Evolutionary conservation across 2,113 vertebrate genomes (phyloP).

Genomic region (Syngnathoides biaculeatus): DNA sequence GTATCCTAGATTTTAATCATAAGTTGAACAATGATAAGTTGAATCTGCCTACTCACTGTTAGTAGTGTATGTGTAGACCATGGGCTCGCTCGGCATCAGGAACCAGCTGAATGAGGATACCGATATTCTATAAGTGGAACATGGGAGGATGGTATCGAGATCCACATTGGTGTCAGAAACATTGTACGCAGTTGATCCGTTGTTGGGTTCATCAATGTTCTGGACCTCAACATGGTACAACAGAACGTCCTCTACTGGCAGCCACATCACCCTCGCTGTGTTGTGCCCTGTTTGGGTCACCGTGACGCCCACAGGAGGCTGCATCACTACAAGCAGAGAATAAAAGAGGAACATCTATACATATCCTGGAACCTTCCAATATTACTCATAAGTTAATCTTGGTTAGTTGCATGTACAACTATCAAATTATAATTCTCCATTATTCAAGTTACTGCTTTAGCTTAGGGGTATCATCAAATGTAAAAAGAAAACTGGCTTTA

Average conservation of each 20-base stretch:
- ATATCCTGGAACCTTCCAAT: too few species aligned
- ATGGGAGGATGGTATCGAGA: conserved; percentile 57
- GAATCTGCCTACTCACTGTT: conserved; percentile 69
- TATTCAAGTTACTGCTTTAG: too few species aligned
- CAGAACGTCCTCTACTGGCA: conserved; percentile 57
- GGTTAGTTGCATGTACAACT: too few species aligned
- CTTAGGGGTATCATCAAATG: too few species aligned
- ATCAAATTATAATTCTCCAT: too few species aligned
- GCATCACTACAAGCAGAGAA: conserved; percentile 58
- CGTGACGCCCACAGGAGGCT: conserved; percentile 54
- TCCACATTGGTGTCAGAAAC: conserved; percentile 41
- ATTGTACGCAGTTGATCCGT: conserved; percentile 13
- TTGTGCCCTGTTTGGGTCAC: conserved; percentile 13
- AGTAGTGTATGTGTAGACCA: conserved; percentile 50
- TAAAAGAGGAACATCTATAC: neutral
- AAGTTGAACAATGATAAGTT: conserved; percentile 43
- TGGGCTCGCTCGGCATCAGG: conserved; percentile 65
- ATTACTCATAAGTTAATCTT: too few species aligned
- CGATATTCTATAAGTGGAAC: conserved; percentile 68
- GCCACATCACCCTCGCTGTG: conserved; percentile 57
- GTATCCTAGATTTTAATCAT: conserved; percentile 59
- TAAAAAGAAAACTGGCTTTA: too few species aligned
- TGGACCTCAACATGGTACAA: conserved; percentile 55
- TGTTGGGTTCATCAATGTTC: conserved; percentile 17
- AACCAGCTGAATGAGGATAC: conserved; percentile 69